Base-by-base conservation (phyloP, 1,140 invertebrate genomes). In the Drosophila oshimai region DNA sequence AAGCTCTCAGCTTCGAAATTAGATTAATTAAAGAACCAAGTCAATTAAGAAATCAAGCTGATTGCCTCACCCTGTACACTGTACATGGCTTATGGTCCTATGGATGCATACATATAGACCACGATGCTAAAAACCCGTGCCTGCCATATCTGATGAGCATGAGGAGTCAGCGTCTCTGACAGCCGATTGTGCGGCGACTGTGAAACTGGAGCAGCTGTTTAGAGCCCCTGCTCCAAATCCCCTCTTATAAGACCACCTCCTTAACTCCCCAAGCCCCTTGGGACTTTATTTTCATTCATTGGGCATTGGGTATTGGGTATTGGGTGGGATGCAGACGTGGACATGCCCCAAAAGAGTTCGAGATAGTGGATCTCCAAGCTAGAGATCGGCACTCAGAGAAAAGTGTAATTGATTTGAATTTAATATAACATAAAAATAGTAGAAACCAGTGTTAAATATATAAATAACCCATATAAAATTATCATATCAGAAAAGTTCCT, bases 81-180 rank as follows among this genome's bases (percentile, higher is more conserved):
- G 68, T 71, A 71, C 24, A 41, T 53, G 37, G 61, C 61, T 53
- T 50, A 44, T n/a, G n/a, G n/a, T n/a, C n/a, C n/a, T n/a, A n/a
- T n/a, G n/a, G 62, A 65, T 57, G 41, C 46, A 15, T 61, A 46
- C 44, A 33, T 58, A 26, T 49, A 12, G 18, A 26, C 18, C 15
- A 46, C 18, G 46, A 33, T 18, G 57, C 29, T 36, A 51, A 60
- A 61, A 58, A 53, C 53, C 60, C 75, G 76, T 67, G 67, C 51
- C 76, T 75, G 67, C 75, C 80, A 87, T 84, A 84, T 80, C 81
- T 84, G 80, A 84, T 84, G 80, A 75, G 80, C 80, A 80, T 62
- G 65, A 83, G 61, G 77, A 68, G 70, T 84, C 68, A 46, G 33
- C 65, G 70, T 71, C 71, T 47, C 42, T 46, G 41, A 53, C 67